A percentile compares a stretch with the other conserved stretches of the same genome.
Conservation (phyloP, 2,888 invertebrate genomes). For the Pseudococcus jackbeardsleyi region DNA sequence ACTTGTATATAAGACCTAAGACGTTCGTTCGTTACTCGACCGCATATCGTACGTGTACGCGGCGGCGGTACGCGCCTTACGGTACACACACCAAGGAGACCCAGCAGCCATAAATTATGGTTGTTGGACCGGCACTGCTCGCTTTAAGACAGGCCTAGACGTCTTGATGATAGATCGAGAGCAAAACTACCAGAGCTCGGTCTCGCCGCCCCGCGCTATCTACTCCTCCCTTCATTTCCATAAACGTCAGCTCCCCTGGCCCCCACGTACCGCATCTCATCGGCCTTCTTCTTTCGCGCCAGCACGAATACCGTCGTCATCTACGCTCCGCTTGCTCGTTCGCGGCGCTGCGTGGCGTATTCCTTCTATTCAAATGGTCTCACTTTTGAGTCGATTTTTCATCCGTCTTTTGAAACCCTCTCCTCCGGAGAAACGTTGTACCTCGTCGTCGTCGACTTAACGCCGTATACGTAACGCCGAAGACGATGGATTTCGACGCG, state of each 20-base stretch:
- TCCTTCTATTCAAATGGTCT: conserved; percentile 50
- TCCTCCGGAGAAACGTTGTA: neutral
- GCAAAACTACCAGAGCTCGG: conserved; percentile 62
- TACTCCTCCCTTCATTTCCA: conserved; percentile 54
- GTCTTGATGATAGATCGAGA: conserved; percentile 65
- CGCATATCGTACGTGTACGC: conserved; percentile 37
- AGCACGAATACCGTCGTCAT: conserved; percentile 16
- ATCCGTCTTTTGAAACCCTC: conserved; percentile 48
- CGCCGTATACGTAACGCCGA: neutral
- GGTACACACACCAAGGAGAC: conserved; percentile 34
- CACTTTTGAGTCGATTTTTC: conserved; percentile 54
- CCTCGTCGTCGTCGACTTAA: neutral
- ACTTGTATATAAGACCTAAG: conserved; percentile 58
- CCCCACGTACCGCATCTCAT: neutral
- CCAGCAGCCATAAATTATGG: conserved; percentile 62
- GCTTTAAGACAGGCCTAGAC: conserved; percentile 64
- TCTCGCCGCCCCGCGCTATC: neutral
- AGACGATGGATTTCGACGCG: neutral
- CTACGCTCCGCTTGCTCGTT: conserved; percentile 2
- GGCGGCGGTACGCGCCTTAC: neutral
- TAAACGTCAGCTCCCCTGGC: conserved; percentile 29
- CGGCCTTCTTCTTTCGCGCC: conserved; percentile 19
- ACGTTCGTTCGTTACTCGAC: conserved; percentile 63
- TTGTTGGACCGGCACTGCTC: conserved; percentile 60
- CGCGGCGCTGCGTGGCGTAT: neutral